phyloP scores from a whole-genome alignment of 1,140 invertebrate genomes.

The Drosophila suzukii region DNA sequence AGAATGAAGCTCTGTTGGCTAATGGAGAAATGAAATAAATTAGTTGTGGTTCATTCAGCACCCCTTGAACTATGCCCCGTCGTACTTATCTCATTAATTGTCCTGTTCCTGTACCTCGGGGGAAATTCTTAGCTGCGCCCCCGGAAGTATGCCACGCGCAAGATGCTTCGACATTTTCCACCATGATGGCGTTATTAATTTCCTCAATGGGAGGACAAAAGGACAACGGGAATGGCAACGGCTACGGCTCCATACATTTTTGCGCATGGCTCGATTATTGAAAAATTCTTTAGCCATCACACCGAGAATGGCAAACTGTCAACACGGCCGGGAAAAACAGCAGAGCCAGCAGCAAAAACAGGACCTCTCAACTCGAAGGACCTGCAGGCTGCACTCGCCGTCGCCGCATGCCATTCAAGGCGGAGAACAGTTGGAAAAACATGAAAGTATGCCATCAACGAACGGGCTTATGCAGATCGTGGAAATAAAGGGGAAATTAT shows the following conservation, averaged over 20 bases:
- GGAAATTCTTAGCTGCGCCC: slow-evolving; percentile 22
- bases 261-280: slow-evolving; percentile 54
- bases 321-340: slow-evolving; percentile 21
- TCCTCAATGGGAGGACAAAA: slow-evolving; percentile 39
- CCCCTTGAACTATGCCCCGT: slow-evolving; percentile 12
- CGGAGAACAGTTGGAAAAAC: slow-evolving; percentile 27
- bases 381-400: slow-evolving; percentile 41
- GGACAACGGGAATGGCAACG: slow-evolving; percentile 9
- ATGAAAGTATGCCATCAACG: slow-evolving; percentile 36
- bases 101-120: neutral
- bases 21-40: slow-evolving; percentile 35
- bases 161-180: slow-evolving; percentile 41
- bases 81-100: slow-evolving; percentile 32
- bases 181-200: slow-evolving; percentile 61
- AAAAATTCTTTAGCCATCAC: slow-evolving; percentile 57
- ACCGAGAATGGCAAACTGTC: slow-evolving; percentile 34
- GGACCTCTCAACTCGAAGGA: slow-evolving; percentile 11
- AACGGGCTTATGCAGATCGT: neutral
- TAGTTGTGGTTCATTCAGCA: slow-evolving; percentile 1
- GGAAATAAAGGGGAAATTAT: slow-evolving; percentile 8
- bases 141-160: slow-evolving; percentile 32
- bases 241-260: slow-evolving; percentile 32
- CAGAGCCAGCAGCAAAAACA: slow-evolving; percentile 14
- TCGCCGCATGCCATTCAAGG: slow-evolving; percentile 28
- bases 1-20: slow-evolving; percentile 15